phyloP scores from a whole-genome alignment of 2,888 invertebrate species.

The Hyposoter dolosus region DNA sequence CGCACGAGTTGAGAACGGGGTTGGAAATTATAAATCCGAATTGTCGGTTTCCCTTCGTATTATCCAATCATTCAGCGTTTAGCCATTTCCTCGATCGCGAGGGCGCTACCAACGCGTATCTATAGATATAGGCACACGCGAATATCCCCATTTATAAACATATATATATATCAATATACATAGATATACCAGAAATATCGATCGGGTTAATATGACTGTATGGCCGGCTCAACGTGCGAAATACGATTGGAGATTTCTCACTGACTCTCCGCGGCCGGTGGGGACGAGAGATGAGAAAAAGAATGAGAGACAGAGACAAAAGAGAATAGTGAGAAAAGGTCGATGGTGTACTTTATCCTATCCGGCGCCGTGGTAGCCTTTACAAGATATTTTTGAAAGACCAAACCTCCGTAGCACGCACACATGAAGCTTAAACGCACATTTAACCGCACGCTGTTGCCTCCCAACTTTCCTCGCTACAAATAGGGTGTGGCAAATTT shows the following conservation, averaged over 20 bases:
- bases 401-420: slow-evolving; percentile 41
- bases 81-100: slow-evolving; percentile 63
- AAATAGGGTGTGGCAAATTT: slow-evolving; percentile 73
- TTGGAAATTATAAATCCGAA: slow-evolving; percentile 40
- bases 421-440: slow-evolving; percentile 4
- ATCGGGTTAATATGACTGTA: slow-evolving; percentile 53
- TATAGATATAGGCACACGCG: slow-evolving; percentile 11
- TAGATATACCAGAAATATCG: slow-evolving; percentile 59
- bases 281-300: slow-evolving; percentile 38
- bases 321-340: slow-evolving; percentile 46
- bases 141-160: slow-evolving; percentile 6
- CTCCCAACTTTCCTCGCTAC: slow-evolving; percentile 56
- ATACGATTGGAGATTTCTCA: slow-evolving; percentile 66
- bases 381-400: slow-evolving; percentile 65
- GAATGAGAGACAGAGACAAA: slow-evolving; percentile 23
- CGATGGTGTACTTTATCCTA: slow-evolving; percentile 57
- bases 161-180: neutral
- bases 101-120: slow-evolving; percentile 51
- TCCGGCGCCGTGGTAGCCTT: slow-evolving; percentile 26
- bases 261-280: slow-evolving; percentile 44
- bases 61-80: slow-evolving; percentile 61
- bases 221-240: slow-evolving; percentile 61
- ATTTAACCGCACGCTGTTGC: slow-evolving; percentile 8
- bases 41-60: slow-evolving; percentile 44
- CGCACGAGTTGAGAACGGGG: slow-evolving; percentile 29